Percentiles rank a stretch among this genome's conserved stretches.
Evolutionary conservation across 1,140 invertebrate species (phyloP).

Genomic region (Maniola jurtina): DNA sequence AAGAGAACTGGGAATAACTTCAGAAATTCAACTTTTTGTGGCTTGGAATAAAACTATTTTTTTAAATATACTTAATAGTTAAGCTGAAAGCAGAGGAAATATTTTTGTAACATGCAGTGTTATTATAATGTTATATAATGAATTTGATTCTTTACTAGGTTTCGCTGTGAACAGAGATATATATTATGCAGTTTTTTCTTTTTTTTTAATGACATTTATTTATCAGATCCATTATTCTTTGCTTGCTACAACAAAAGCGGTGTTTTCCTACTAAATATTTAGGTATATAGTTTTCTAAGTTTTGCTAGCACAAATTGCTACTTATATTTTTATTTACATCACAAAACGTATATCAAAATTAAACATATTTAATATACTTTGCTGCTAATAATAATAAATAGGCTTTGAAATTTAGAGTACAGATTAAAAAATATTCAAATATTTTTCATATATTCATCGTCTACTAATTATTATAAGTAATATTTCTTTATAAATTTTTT

Average conservation of each 20-base stretch:
- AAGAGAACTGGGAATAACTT: no score
- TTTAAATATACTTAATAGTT: no score
- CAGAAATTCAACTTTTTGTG: no score
- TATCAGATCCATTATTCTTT: background rate
- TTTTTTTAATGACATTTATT: background rate
- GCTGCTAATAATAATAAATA: slow-evolving; percentile 2
- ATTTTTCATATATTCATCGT: slow-evolving; percentile 1
- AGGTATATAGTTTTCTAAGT: background rate
- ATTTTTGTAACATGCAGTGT: no score
- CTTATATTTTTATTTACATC: slow-evolving; percentile 12
- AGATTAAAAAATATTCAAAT: slow-evolving; percentile 2
- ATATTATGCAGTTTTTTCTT: background rate
- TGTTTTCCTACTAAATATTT: background rate
- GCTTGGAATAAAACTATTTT: no score
- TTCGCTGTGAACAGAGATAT: background rate
- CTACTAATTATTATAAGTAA: background rate
- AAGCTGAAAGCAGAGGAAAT: no score
- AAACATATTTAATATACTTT: slow-evolving; percentile 2
- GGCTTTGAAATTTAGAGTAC: slow-evolving; percentile 8
- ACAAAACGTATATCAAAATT: slow-evolving; percentile 9
- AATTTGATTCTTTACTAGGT: no score
- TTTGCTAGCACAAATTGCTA: background rate
- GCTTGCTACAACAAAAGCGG: background rate
- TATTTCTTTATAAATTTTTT: background rate
- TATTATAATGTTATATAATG: no score